phyloP scores from a whole-genome alignment of 30 jellyfish, hydroid and myxozoan genomes.

The Hydractinia symbiolongicarpus region DNA sequence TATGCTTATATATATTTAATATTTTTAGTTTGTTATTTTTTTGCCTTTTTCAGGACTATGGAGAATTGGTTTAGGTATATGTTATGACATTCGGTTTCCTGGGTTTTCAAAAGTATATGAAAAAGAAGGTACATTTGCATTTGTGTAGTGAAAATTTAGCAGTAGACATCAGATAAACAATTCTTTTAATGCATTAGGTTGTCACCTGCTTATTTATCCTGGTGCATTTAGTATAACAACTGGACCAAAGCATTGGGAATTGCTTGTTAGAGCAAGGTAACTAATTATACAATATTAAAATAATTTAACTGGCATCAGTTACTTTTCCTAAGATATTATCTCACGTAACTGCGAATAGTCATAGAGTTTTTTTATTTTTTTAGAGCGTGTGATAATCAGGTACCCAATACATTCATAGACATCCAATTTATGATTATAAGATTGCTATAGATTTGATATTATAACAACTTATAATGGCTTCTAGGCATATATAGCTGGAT shows the following conservation, averaged over 20 bases:
- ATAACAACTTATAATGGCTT: neutral
- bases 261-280: constrained; percentile 74
- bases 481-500: constrained; percentile 66
- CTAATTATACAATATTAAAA: neutral
- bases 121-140: constrained; percentile 44
- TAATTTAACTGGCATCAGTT: too few relatives aligned
- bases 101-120: constrained; percentile 63
- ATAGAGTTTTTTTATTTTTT: neutral
- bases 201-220: constrained; percentile 72
- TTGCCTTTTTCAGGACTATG: constrained; percentile 37
- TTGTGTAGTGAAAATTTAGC: neutral
- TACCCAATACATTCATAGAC: neutral
- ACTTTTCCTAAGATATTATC: too few relatives aligned
- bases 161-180: neutral
- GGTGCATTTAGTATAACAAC: constrained; percentile 95
- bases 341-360: neutral
- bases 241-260: constrained; percentile 93
- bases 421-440: too few relatives aligned
- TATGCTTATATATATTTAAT: too few relatives aligned
- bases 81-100: constrained; percentile 92
- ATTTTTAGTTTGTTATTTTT: too few relatives aligned
- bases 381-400: constrained; percentile 26
- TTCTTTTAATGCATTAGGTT: constrained; percentile 35
- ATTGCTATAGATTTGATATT: too few relatives aligned
- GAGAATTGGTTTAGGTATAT: constrained; percentile 88